These are phyloP conservation scores for Drosophila rubida DNA, from an alignment of 2,888 invertebrate genomes.

Conservation along the genomic window DNA sequence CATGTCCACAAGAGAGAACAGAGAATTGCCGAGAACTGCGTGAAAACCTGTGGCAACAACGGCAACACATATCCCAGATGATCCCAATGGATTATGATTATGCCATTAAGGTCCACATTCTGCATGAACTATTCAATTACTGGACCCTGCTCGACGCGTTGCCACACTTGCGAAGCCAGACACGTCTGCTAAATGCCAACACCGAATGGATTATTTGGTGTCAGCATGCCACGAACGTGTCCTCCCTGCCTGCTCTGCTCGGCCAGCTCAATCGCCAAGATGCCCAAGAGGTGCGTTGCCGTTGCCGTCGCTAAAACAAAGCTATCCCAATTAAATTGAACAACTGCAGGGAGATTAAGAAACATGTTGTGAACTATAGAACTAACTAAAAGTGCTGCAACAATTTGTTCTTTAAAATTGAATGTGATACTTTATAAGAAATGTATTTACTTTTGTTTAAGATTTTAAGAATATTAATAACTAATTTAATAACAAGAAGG, in stretches of 20 bases:
- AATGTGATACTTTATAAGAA: no score
- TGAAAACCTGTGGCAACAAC: slow-evolving; percentile 44
- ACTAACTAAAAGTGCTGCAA: no score
- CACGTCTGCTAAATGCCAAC: slow-evolving; percentile 73
- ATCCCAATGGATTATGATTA: slow-evolving; percentile 73
- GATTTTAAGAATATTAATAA: no score
- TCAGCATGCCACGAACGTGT: slow-evolving; percentile 82
- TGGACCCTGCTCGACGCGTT: slow-evolving; percentile 86
- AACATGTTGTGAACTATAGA: no score
- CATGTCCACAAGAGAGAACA: slow-evolving; percentile 48
- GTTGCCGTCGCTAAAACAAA: slow-evolving; percentile 12
- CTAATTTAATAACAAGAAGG: no score
- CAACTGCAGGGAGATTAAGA: neutral
- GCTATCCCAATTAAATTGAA: neutral
- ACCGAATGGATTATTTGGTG: slow-evolving; percentile 85
- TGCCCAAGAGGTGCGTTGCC: slow-evolving; percentile 74
- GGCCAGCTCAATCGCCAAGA: slow-evolving; percentile 74
- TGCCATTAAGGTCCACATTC: slow-evolving; percentile 85
- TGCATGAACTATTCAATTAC: slow-evolving; percentile 87
- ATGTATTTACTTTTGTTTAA: no score
- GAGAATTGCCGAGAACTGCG: slow-evolving; percentile 36
- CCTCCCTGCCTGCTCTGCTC: slow-evolving; percentile 76
- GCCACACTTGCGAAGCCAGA: slow-evolving; percentile 84
- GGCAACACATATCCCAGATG: slow-evolving; percentile 35
- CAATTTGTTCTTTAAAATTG: no score